These are phyloP conservation scores for Eumeta japonica DNA, from an alignment of 1,140 invertebrate species.

Conservation along the genomic window DNA sequence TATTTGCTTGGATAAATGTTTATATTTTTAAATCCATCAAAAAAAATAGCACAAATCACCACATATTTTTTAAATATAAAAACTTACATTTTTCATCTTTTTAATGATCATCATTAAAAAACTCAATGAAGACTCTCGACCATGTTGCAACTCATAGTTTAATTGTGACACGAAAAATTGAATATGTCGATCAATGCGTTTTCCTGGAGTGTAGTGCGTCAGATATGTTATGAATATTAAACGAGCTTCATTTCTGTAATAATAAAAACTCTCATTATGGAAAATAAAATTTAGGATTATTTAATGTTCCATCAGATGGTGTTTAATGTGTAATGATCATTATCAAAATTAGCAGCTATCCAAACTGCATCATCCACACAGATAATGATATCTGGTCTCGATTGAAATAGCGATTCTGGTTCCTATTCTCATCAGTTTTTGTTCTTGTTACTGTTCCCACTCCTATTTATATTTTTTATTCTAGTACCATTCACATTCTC, in stretches of 20 bases:
- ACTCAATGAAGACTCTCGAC: slow-evolving; percentile 80
- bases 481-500: too few species aligned
- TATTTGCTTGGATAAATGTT: too few species aligned
- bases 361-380: too few species aligned
- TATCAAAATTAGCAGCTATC: too few species aligned
- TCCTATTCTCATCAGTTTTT: too few species aligned
- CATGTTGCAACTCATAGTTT: slow-evolving; percentile 75
- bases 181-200: slow-evolving; percentile 68
- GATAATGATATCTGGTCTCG: too few species aligned
- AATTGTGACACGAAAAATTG: slow-evolving; percentile 81
- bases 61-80: slow-evolving; percentile 14
- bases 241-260: slow-evolving; percentile 62
- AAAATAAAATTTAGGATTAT: slow-evolving; percentile 1
- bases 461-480: too few species aligned
- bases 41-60: too few species aligned
- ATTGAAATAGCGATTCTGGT: too few species aligned
- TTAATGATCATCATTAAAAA: slow-evolving; percentile 79
- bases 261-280: slow-evolving; percentile 7
- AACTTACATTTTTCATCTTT: slow-evolving; percentile 70
- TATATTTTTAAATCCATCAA: too few species aligned
- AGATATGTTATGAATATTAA: slow-evolving; percentile 74
- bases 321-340: too few species aligned
- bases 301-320: neutral
- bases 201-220: slow-evolving; percentile 79
- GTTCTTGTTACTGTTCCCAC: too few species aligned